A percentile compares a stretch with the other conserved stretches of the same genome.
Conservation (phyloP, 2,888 invertebrate genomes). For the Oscheius sp. region DNA sequence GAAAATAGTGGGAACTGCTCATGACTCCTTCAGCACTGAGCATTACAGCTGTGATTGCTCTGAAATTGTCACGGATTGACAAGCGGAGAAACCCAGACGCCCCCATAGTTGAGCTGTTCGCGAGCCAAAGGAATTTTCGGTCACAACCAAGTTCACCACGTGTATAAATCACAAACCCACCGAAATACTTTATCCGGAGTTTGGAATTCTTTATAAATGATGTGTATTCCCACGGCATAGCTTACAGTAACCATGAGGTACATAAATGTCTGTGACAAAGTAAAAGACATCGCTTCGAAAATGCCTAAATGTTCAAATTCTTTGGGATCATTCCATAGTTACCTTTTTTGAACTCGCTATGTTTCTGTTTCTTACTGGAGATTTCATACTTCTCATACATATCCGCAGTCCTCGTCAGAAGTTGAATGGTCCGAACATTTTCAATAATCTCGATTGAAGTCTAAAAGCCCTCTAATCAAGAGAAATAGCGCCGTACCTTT, state of each 20-base stretch:
- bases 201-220: conserved; percentile 46
- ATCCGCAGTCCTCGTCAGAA: conserved; percentile 73
- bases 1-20: conserved; percentile 65
- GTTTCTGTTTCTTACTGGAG: conserved; percentile 45
- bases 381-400: conserved; percentile 71
- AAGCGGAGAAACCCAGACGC: too few relatives aligned
- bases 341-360: conserved; percentile 43
- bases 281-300: conserved; percentile 54
- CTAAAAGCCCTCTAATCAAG: conserved; percentile 42
- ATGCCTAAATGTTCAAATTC: conserved; percentile 12
- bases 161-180: conserved; percentile 31
- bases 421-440: conserved; percentile 75
- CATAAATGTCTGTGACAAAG: conserved; percentile 55
- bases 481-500: conserved; percentile 71
- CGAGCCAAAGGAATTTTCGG: neutral
- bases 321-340: too few relatives aligned
- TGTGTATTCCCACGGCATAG: conserved; percentile 50
- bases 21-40: conserved; percentile 57
- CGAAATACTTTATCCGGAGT: conserved; percentile 41
- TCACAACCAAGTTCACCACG: too few relatives aligned
- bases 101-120: neutral
- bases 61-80: too few relatives aligned
- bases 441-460: conserved; percentile 75
- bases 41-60: conserved; percentile 53
- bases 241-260: conserved; percentile 52